These are phyloP conservation scores for Oxystoma pomonae DNA, from an alignment of 2,888 invertebrate genomes.

Conservation along the genomic window DNA sequence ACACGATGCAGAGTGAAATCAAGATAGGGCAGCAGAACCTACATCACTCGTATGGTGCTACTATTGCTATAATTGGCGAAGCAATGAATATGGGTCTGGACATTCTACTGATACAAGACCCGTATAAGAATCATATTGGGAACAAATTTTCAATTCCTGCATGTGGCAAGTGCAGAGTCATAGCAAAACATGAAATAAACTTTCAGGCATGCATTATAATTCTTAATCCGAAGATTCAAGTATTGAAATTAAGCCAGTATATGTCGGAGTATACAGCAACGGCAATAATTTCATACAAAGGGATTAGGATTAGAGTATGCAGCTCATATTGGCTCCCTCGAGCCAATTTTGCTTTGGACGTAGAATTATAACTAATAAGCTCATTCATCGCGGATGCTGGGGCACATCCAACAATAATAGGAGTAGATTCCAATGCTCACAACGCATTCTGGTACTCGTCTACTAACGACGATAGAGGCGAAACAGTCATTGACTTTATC, in stretches of 20 bases:
- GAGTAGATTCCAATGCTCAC: constrained; percentile 1
- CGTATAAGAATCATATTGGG: background rate
- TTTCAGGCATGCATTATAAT: background rate
- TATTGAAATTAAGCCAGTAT: background rate
- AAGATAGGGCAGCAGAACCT: background rate
- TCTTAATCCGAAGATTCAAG: background rate
- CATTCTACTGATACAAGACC: background rate
- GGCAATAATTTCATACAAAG: background rate
- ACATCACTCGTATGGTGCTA: background rate
- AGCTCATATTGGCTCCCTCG: background rate
- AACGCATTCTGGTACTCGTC: background rate
- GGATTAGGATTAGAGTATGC: background rate
- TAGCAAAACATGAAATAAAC: background rate
- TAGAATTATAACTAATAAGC: background rate
- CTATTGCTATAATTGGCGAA: background rate
- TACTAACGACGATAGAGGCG: background rate
- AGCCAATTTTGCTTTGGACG: background rate
- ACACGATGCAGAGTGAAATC: background rate
- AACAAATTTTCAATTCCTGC: background rate
- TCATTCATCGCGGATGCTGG: background rate
- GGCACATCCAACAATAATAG: background rate
- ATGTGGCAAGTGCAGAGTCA: background rate
- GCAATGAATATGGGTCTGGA: background rate
- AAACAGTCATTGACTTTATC: background rate
- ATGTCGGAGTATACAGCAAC: background rate